These are phyloP conservation scores for Notodonta ziczac DNA, from an alignment of 2,888 invertebrate genomes.

Conservation along the genomic window DNA sequence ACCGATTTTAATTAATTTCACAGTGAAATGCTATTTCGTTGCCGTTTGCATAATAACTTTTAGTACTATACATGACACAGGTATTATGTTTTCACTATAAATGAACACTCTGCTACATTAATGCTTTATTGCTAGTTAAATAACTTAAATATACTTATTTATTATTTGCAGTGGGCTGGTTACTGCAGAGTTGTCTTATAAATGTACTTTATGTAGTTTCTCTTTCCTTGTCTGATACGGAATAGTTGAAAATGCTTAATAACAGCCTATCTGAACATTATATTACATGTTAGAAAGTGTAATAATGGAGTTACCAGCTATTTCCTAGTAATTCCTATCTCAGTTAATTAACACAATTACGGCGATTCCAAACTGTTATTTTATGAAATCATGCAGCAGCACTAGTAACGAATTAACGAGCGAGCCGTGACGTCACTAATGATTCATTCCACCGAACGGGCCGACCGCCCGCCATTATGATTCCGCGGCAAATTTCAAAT, in stretches of 20 bases:
- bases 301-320: neutral
- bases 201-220: too few relatives aligned
- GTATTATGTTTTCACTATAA: neutral
- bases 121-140: neutral
- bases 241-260: too few relatives aligned
- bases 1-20: slow-evolving; percentile 8
- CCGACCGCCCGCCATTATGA: slow-evolving; percentile 15
- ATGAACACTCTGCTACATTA: neutral
- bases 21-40: slow-evolving; percentile 4
- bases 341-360: slow-evolving; percentile 38
- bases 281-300: too few relatives aligned
- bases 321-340: slow-evolving; percentile 4
- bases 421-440: slow-evolving; percentile 45
- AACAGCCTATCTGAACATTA: too few relatives aligned
- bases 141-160: too few relatives aligned
- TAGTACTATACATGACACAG: neutral
- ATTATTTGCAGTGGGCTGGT: too few relatives aligned
- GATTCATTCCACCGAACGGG: slow-evolving; percentile 29
- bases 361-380: slow-evolving; percentile 38
- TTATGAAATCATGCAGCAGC: slow-evolving; percentile 45
- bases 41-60: neutral
- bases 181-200: too few relatives aligned
- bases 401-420: slow-evolving; percentile 39
- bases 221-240: too few relatives aligned
- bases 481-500: slow-evolving; percentile 10